A percentile compares a stretch with the other conserved stretches of the same genome.
phyloP scores from a whole-genome alignment of 2,113 vertebrate species.

The Poecile atricapillus region DNA sequence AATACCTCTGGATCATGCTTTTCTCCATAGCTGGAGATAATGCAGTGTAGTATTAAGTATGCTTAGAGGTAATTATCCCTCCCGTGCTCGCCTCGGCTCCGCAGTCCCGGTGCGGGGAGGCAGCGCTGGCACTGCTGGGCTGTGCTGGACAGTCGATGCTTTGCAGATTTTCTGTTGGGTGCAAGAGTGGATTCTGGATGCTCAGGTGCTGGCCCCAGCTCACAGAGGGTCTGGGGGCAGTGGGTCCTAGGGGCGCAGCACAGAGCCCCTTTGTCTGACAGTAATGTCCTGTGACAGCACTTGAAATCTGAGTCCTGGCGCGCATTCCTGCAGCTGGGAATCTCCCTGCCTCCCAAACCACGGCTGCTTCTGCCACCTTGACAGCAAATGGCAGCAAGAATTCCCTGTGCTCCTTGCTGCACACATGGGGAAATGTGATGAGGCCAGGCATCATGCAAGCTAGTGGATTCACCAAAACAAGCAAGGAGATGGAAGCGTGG shows the following conservation, averaged over 20 bases:
- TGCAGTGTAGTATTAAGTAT: conserved; percentile 69
- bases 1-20: conserved; percentile 58
- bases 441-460: neutral
- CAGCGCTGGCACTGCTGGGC: accelerated
- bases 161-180: neutral
- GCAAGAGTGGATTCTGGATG: neutral
- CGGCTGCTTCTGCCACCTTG: neutral
- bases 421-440: neutral
- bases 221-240: neutral
- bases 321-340: conserved; percentile 32
- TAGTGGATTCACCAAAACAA: neutral
- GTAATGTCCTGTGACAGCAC: conserved; percentile 68
- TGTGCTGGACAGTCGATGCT: accelerated
- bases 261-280: conserved; percentile 64
- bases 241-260: neutral
- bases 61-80: conserved; percentile 73
- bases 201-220: neutral
- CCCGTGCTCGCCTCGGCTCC: conserved; percentile 44
- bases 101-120: neutral
- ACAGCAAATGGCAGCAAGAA: neutral
- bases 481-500: neutral
- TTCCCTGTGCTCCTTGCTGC: neutral
- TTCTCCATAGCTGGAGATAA: conserved; percentile 71
- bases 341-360: neutral
- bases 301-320: conserved; percentile 51